Conservation (phyloP, 2,888 invertebrate species). For the Drosophila mulleri region DNA sequence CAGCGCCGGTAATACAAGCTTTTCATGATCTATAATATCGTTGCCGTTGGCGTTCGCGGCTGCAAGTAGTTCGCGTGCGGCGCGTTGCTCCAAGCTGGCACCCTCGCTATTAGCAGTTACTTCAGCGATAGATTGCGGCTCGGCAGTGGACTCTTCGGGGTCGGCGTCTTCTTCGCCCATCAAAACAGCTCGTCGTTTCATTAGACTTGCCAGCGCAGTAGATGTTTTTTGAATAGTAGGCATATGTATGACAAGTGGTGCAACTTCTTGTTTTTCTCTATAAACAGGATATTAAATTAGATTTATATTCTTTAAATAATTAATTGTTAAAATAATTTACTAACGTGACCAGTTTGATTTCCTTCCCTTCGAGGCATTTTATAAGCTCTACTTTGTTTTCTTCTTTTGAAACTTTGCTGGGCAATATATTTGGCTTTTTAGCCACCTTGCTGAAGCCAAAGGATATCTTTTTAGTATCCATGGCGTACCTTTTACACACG, state of each 20-base stretch:
- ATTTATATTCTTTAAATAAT: neutral
- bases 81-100: slow-evolving; percentile 88
- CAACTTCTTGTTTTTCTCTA: slow-evolving; percentile 85
- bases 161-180: slow-evolving; percentile 85
- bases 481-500: slow-evolving; percentile 64
- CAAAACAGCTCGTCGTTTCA: slow-evolving; percentile 81
- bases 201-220: slow-evolving; percentile 85
- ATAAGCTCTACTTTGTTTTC: slow-evolving; percentile 89
- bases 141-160: slow-evolving; percentile 36
- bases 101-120: slow-evolving; percentile 60
- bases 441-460: slow-evolving; percentile 91
- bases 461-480: slow-evolving; percentile 91
- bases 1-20: slow-evolving; percentile 86
- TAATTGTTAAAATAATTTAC: slow-evolving; percentile 67
- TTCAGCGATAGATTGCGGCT: slow-evolving; percentile 57
- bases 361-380: slow-evolving; percentile 91
- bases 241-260: slow-evolving; percentile 89
- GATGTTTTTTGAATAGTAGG: slow-evolving; percentile 87
- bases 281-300: slow-evolving; percentile 13
- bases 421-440: slow-evolving; percentile 86
- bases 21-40: slow-evolving; percentile 82
- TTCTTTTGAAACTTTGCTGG: slow-evolving; percentile 80
- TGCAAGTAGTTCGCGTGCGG: slow-evolving; percentile 89
- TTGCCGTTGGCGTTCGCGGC: slow-evolving; percentile 83
- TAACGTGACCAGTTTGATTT: slow-evolving; percentile 91